A percentile compares a stretch with the other conserved stretches of the same genome.
Conservation (phyloP, 1,140 invertebrate species). For the Chrysomallon squamiferum region DNA sequence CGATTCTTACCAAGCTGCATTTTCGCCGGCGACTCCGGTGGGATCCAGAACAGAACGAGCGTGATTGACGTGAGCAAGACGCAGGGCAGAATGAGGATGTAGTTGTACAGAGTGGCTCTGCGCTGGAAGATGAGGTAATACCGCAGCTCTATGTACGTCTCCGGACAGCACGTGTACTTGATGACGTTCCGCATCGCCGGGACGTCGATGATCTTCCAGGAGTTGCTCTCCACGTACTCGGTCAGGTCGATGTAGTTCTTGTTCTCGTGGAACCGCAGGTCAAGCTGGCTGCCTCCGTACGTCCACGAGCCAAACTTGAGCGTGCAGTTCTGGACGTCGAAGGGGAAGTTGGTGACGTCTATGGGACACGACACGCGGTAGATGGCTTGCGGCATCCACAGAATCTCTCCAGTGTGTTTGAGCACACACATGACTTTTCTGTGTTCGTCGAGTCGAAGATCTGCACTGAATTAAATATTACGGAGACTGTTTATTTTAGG, state of each 20-base stretch:
- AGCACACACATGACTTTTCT: slow-evolving; percentile 58
- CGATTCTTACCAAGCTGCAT: slow-evolving; percentile 61
- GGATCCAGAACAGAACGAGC: slow-evolving; percentile 62
- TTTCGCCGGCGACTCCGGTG: slow-evolving; percentile 63
- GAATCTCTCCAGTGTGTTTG: slow-evolving; percentile 86
- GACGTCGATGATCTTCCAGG: slow-evolving; percentile 56
- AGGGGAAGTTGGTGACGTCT: slow-evolving; percentile 69
- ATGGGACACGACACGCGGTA: slow-evolving; percentile 92
- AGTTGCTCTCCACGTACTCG: slow-evolving; percentile 60
- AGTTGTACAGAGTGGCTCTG: slow-evolving; percentile 59
- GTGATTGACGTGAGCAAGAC: slow-evolving; percentile 61
- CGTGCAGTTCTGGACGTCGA: slow-evolving; percentile 60
- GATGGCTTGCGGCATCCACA: slow-evolving; percentile 97
- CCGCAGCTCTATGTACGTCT: slow-evolving; percentile 30
- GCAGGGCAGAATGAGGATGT: slow-evolving; percentile 60
- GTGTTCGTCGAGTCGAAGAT: slow-evolving; percentile 55
- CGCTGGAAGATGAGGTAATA: slow-evolving; percentile 36
- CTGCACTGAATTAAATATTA: slow-evolving; percentile 48
- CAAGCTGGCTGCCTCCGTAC: slow-evolving; percentile 56
- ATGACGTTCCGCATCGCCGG: slow-evolving; percentile 42
- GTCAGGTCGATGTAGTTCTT: slow-evolving; percentile 40
- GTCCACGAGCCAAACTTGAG: slow-evolving; percentile 65
- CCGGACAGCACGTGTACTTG: slow-evolving; percentile 59
- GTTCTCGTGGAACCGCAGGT: slow-evolving; percentile 42
- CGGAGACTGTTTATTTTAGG: too few species aligned